Conservation (phyloP, 2,888 invertebrate genomes). For the Pheosia gnoma region DNA sequence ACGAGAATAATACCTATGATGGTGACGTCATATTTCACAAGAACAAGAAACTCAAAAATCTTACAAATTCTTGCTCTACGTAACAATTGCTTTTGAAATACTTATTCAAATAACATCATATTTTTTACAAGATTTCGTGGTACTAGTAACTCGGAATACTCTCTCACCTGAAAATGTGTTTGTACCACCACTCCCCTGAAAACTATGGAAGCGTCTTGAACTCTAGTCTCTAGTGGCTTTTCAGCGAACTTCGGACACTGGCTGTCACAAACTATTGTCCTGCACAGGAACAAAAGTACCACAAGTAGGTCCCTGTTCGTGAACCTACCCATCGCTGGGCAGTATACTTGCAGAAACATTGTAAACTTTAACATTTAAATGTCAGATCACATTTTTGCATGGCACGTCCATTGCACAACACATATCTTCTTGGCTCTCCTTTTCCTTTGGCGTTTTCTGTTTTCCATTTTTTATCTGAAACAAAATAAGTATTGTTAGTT, state of each 20-base stretch:
- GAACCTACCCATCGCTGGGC: slow-evolving; percentile 57
- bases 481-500: slow-evolving; percentile 45
- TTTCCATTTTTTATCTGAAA: slow-evolving; percentile 77
- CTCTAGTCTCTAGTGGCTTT: slow-evolving; percentile 79
- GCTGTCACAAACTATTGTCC: slow-evolving; percentile 80
- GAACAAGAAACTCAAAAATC: too few species aligned
- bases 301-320: slow-evolving; percentile 67
- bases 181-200: slow-evolving; percentile 80
- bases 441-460: slow-evolving; percentile 71
- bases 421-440: slow-evolving; percentile 60
- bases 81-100: too few species aligned
- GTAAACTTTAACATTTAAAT: slow-evolving; percentile 43
- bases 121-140: too few species aligned
- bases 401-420: slow-evolving; percentile 63
- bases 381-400: slow-evolving; percentile 64
- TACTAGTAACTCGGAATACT: neutral
- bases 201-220: slow-evolving; percentile 81
- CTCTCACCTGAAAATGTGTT: slow-evolving; percentile 73
- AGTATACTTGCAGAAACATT: slow-evolving; percentile 55
- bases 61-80: too few species aligned
- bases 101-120: too few species aligned
- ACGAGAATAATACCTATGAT: too few species aligned
- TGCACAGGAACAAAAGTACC: slow-evolving; percentile 70
- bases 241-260: slow-evolving; percentile 81
- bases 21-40: too few species aligned